Base-by-base conservation (phyloP, 2,113 vertebrate genomes). In the Andinoacara biseriatus region DNA sequence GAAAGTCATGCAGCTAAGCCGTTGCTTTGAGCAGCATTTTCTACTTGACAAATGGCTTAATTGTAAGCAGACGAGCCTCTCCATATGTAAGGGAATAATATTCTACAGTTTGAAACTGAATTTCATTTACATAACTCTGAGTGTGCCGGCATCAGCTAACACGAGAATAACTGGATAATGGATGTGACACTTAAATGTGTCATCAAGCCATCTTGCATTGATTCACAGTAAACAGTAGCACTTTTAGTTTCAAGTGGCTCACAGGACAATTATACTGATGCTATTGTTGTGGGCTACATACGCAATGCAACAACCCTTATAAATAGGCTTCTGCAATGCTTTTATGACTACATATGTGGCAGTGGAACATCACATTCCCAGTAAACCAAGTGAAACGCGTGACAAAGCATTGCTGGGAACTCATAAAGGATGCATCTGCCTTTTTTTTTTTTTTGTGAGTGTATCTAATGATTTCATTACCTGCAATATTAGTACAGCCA, bases 41-140 rank as follows among this genome's bases (percentile, higher is more conserved):
- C 65, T n/a, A 75, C 56, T 80, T 69, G 77, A 87, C 82, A 89
- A 86, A 86, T 35, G 76, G 29, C 38, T 60, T 58, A 11, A 91
- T 80, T 90, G 85, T 90, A 57, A 82, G 87, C 65, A 87, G 62
- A 89, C 29, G 40, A 89, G 61, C 49, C 35, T 78, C 46, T 22
- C 35, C 24, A 26, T 46, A 29, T 11, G 87, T 26, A 87, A 83
- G 85, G 61, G 54, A 9, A 59, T 8, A 56, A 26, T 86, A 7
- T 80, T 22, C 65, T n/a, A 10, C 59, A 49, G 56, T 72, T 54
- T 7, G 33, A 72, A 76, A 52, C 63, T 81, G 74, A 82, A 86
- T 89, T 74, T 60, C 15, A 88, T 92, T 89, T 75, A 82, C 88
- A 90, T 90, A 80, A 77, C 67, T 83, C 77, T 76, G 74, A 84